Evolutionary conservation across 1,140 invertebrate genomes (phyloP), one percentile per base, ranked within the genome.

Genomic region (Caenorhabditis remanei): DNA sequence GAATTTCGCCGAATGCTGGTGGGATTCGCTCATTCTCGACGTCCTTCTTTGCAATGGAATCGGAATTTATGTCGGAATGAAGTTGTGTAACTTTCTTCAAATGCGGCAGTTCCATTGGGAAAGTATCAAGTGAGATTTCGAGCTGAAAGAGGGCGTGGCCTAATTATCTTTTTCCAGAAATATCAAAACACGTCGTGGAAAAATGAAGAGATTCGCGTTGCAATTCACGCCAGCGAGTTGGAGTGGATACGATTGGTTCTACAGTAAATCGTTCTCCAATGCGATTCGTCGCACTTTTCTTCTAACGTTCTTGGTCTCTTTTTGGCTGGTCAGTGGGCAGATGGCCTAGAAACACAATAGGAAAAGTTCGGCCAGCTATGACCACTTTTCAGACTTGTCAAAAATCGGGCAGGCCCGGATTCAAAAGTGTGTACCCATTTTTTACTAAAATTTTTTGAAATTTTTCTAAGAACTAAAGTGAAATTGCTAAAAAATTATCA

Each of bases 61-160:
- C 32, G 98, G 98, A 67, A 99, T 99, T 92, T 98, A 96, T 14
- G 40, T 85, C 91, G 97, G 97, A 43, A 95, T 98, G 93, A 95
- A 95, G 92, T 95, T 99, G 87, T 98, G 97, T 91, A 95, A 95
- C 90, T 93, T 93, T 75, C 94, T 99, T 55, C 97, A 98, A 94
- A 98, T 99, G 96, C 94, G 97, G 89, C 96, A 97, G 92, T 99
- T 98, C 93, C 98, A 98, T 93, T 99, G 98, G 98, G 97, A 98
- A 90, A 97, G 97, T 91, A 98, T 99, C 91, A 96, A 96, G 95
- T 96, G 94, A 92, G 86, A 8, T 40, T 65, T 13, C 61, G 8
- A 9, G 21, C 56, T 16, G 56, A 58, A 21, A 16, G 19, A 21
- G 50, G 50, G 50, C 50, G 50, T 53, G 50, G 50, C 4, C 50